Conservation (phyloP, 1,140 invertebrate species). For the Zaprionus lachaisei region DNA sequence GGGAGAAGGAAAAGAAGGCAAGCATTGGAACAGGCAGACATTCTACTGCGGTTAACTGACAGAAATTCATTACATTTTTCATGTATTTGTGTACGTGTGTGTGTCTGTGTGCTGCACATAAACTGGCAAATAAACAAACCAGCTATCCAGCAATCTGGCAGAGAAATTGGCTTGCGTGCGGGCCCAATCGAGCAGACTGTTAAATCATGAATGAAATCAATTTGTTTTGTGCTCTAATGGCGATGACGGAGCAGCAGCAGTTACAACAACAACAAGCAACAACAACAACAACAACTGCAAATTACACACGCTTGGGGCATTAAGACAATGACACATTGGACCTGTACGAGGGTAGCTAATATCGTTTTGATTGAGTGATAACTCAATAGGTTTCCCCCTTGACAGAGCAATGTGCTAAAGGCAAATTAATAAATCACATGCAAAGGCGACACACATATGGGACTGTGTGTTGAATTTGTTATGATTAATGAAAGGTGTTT, state of each 20-base stretch:
- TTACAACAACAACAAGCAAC: background rate
- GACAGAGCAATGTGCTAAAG: slow-evolving; percentile 18
- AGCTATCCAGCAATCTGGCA: slow-evolving; percentile 16
- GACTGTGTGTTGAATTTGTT: slow-evolving; percentile 21
- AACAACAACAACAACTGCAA: slow-evolving; percentile 21
- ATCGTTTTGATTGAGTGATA: slow-evolving; percentile 74
- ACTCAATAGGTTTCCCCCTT: slow-evolving; percentile 53
- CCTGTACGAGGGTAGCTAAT: slow-evolving; percentile 33
- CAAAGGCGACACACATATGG: slow-evolving; percentile 10
- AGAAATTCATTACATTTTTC: slow-evolving; percentile 44
- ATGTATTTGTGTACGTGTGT: background rate
- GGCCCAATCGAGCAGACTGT: slow-evolving; percentile 55
- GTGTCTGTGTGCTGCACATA: slow-evolving; percentile 14
- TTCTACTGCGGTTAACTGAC: slow-evolving; percentile 43
- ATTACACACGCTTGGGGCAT: slow-evolving; percentile 48
- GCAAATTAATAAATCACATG: slow-evolving; percentile 49
- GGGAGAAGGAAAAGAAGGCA: background rate
- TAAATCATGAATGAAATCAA: slow-evolving; percentile 71
- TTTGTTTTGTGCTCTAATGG: slow-evolving; percentile 59
- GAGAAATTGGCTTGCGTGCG: slow-evolving; percentile 68
- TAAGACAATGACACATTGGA: slow-evolving; percentile 69
- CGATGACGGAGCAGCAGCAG: slow-evolving; percentile 29
- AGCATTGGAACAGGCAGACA: background rate
- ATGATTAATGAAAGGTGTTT: slow-evolving; percentile 46
- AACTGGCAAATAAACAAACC: slow-evolving; percentile 51